These are phyloP conservation scores for Mactromeris polynyma DNA, from an alignment of 2,888 invertebrate genomes.

Conservation along the genomic window DNA sequence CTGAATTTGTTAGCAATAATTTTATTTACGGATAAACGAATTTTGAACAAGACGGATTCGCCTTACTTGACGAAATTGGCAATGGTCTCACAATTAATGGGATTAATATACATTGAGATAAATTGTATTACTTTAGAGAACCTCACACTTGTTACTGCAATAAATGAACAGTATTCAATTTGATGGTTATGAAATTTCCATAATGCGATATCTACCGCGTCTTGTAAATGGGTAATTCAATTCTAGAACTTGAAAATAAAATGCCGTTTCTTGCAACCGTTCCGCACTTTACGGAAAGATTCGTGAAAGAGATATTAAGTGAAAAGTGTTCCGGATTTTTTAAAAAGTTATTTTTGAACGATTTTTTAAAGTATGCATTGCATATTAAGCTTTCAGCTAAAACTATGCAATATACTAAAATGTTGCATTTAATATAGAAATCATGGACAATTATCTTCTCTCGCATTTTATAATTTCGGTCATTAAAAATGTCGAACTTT, in stretches of 20 bases:
- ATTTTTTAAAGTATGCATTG: neutral
- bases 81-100: conserved; percentile 69
- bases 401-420: too few relatives aligned
- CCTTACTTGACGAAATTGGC: conserved; percentile 48
- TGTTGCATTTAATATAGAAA: too few relatives aligned
- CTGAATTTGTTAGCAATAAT: conserved; percentile 76
- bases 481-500: too few relatives aligned
- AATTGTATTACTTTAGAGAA: conserved; percentile 59
- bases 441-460: too few relatives aligned
- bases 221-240: conserved; percentile 53
- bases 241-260: conserved; percentile 49
- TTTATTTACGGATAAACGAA: conserved; percentile 77
- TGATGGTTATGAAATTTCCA: conserved; percentile 57
- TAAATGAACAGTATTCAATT: conserved; percentile 47
- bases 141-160: conserved; percentile 31
- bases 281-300: neutral
- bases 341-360: neutral
- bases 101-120: conserved; percentile 71
- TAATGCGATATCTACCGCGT: conserved; percentile 45
- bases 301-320: neutral
- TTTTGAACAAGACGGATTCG: conserved; percentile 61
- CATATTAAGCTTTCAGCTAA: too few relatives aligned
- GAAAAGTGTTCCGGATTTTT: neutral
- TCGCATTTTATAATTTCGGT: too few relatives aligned
- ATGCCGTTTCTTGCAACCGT: conserved; percentile 27